Evolutionary conservation across 2,888 invertebrate species (phyloP), one percentile per base, ranked within the genome.

Genomic region (Harpalus rubripes): DNA sequence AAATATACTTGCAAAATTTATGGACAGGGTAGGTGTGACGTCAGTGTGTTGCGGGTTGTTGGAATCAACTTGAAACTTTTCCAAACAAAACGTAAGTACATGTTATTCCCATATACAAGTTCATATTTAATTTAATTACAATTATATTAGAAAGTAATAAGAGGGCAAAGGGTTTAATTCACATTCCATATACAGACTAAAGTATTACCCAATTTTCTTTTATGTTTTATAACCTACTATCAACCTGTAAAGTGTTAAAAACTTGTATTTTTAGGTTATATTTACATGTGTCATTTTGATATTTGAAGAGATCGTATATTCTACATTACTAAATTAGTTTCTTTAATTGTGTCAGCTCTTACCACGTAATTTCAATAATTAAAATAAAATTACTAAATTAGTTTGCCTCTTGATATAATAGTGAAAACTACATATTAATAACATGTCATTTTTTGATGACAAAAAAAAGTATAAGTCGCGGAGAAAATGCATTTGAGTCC

Each of bases 381-480:
- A n/a, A n/a, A n/a, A n/a, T n/a, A n/a, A n/a, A n/a, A n/a, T n/a
- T n/a, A n/a, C n/a, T n/a, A n/a, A n/a, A n/a, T n/a, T n/a, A n/a
- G n/a, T n/a, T n/a, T n/a, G n/a, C n/a, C n/a, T n/a, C n/a, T n/a
- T n/a, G n/a, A n/a, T n/a, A n/a, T n/a, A n/a, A n/a, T n/a, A n/a
- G n/a, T n/a, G n/a, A n/a, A n/a, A n/a, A n/a, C n/a, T n/a, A n/a
- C n/a, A n/a, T n/a, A n/a, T n/a, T n/a, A n/a, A n/a, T n/a, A n/a
- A n/a, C n/a, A n/a, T 44, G 44, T 44, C 44, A 44, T 44, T 44
- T 44, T 44, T 44, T 44, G 44, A 44, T 44, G 44, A 44, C 44
- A 44, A 44, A 44, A 44, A 44, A 44, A 44, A 44, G 44, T 44
- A 44, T 44, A 44, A 10, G 44, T 44, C 44, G 44, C 4, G 44